Evolutionary conservation across 1,140 invertebrate species (phyloP).

Genomic region (Achatina immaculata): DNA sequence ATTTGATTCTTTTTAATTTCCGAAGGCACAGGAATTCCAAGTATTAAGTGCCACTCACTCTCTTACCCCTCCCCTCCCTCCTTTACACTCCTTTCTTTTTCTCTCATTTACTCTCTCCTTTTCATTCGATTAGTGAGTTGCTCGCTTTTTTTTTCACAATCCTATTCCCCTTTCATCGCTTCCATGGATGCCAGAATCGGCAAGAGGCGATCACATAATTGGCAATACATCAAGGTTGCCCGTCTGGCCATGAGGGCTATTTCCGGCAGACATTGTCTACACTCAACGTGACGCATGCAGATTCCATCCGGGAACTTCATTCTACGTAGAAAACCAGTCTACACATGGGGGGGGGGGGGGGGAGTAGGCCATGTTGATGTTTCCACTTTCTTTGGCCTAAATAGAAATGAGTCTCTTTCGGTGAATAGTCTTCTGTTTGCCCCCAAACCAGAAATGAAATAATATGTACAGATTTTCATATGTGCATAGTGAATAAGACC

Average conservation of each 20-base stretch:
- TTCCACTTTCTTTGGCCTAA: too few relatives aligned
- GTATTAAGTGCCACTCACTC: too few relatives aligned
- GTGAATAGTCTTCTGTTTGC: too few relatives aligned
- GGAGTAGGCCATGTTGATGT: neutral
- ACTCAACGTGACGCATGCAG: neutral
- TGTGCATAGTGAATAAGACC: too few relatives aligned
- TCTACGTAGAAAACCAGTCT: too few relatives aligned
- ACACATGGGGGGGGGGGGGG: too few relatives aligned
- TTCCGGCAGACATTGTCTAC: neutral
- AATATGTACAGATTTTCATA: too few relatives aligned
- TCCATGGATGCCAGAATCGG: neutral
- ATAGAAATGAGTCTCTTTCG: too few relatives aligned
- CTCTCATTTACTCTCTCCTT: neutral
- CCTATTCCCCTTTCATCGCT: neutral
- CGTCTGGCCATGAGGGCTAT: neutral
- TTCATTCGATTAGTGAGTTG: neutral
- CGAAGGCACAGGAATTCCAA: too few relatives aligned
- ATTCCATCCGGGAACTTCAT: neutral
- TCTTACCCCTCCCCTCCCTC: too few relatives aligned
- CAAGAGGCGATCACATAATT: neutral
- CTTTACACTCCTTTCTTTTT: neutral
- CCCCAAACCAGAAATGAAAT: too few relatives aligned
- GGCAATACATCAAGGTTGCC: conserved; percentile 1
- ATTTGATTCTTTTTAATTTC: too few relatives aligned
- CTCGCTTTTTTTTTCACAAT: neutral